These are phyloP conservation scores for Coenonympha glycerion DNA, from an alignment of 2,888 invertebrate genomes.

Conservation along the genomic window DNA sequence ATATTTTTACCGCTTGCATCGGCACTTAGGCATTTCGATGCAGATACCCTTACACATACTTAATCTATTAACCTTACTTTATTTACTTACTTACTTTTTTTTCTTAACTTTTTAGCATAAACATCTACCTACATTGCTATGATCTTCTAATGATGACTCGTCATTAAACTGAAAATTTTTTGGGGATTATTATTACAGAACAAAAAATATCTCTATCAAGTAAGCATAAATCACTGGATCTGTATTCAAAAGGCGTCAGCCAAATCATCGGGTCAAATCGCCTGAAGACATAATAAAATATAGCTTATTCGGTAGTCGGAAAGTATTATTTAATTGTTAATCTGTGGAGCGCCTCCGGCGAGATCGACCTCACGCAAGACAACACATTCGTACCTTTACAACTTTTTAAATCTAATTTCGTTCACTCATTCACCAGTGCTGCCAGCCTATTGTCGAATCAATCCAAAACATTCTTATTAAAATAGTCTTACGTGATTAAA, in stretches of 20 bases:
- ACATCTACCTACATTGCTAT: too few species aligned
- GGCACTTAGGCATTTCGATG: too few species aligned
- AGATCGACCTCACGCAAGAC: conserved; percentile 38
- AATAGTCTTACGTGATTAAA: too few species aligned
- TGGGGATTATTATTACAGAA: too few species aligned
- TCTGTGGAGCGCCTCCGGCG: conserved; percentile 55
- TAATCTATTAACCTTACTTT: too few species aligned
- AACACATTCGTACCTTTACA: conserved; percentile 28
- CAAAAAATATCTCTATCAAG: conserved; percentile 1
- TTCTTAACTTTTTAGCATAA: too few species aligned
- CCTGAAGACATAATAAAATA: conserved; percentile 65
- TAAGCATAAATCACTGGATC: neutral
- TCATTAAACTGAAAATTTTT: neutral
- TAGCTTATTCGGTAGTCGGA: conserved; percentile 68
- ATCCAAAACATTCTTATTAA: neutral
- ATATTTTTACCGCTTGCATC: too few species aligned
- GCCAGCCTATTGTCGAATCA: conserved; percentile 8
- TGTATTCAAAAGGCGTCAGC: conserved; percentile 50
- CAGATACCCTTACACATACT: too few species aligned
- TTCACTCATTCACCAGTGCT: conserved; percentile 16
- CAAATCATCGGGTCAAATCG: conserved; percentile 65
- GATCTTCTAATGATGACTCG: too few species aligned
- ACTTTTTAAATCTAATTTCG: conserved; percentile 26
- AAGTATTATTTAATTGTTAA: conserved; percentile 73
- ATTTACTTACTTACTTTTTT: too few species aligned